Evolutionary conservation across 2,797 vertebrate species (phyloP), one percentile per base, ranked within the genome.

Genomic region (Meda fulgida): DNA sequence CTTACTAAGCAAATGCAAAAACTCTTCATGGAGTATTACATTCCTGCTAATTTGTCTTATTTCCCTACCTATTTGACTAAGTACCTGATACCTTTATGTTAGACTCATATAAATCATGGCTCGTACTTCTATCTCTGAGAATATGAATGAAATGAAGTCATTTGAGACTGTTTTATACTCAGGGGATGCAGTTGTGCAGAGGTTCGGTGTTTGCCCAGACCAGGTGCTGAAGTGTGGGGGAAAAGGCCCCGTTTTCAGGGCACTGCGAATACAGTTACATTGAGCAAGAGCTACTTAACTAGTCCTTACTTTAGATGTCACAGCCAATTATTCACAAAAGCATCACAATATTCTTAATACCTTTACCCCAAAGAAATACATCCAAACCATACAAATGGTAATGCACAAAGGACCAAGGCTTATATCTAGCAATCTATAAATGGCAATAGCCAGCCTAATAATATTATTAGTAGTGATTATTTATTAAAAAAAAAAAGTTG

Each of bases 91-190:
- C 91, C 88, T 91, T 90, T 89, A 92, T 40, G 18, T 91, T 87
- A 83, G 85, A 90, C 87, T 85, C 69, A 76, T 91, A 95, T 92
- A 92, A 94, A 95, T 94, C 92, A 92, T 89, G 53, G 84, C 86
- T 81, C 55, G 85, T 91, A 92, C 90, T 93, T 93, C 79, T 94
- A 91, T 92, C 92, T 93, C 78, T 91, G 91, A 92, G 92, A 92
- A 90, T 94, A 93, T 94, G 94, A 95, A 94, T 94, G 93, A 94
- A 94, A 92, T 93, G 87, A 92, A 88, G 95, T 93, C 92, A 94
- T 93, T 82, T 80, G 93, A 94, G 81, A 93, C 90, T 84, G 29
- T 73, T 85, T 66, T 87, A 92, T 92, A 90, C 92, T 93, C 91
- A 31, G 18, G 80, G 91, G 94, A 93, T 91, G 92, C 92, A 92